Conservation (phyloP, 23 tunicate species). For the Aplidium turbinatum region DNA sequence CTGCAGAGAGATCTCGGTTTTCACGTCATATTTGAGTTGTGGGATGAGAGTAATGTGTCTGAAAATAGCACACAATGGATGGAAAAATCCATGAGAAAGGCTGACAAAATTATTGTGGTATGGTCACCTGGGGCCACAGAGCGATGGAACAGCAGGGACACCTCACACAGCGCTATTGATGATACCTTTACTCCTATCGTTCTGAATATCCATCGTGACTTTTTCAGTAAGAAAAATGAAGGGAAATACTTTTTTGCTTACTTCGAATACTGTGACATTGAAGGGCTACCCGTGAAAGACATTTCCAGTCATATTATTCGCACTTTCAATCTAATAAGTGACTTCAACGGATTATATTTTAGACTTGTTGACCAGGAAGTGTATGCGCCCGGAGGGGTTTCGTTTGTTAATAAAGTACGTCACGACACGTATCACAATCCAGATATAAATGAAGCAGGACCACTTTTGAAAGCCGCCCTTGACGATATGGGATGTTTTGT, state of each 20-base stretch:
- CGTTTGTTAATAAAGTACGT: too few relatives aligned
- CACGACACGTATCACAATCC: too few relatives aligned
- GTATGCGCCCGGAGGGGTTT: too few relatives aligned
- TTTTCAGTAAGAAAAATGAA: conserved; percentile 2
- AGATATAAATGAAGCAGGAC: too few relatives aligned
- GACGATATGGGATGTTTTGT: too few relatives aligned
- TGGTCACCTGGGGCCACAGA: conserved; percentile 41
- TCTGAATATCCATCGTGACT: conserved; percentile 9
- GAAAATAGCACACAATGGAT: conserved; percentile 17
- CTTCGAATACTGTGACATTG: conserved; percentile 18
- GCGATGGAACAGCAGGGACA: too few relatives aligned
- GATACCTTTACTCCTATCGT: conserved; percentile 37
- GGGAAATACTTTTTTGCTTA: conserved; percentile 36
- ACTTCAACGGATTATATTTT: conserved; percentile 14
- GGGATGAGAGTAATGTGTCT: conserved; percentile 3
- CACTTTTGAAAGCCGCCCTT: too few relatives aligned
- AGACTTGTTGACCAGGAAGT: too few relatives aligned
- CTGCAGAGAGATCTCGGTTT: conserved; percentile 6
- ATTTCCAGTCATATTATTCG: not conserved
- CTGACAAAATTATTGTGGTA: conserved; percentile 40
- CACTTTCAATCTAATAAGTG: conserved; percentile 8
- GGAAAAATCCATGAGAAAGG: conserved; percentile 17
- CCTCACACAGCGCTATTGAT: too few relatives aligned
- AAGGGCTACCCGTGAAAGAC: not conserved
- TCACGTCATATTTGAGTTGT: conserved; percentile 30